These are phyloP conservation scores for Diadegma fenestrale DNA, from an alignment of 2,888 invertebrate genomes.

Conservation along the genomic window DNA sequence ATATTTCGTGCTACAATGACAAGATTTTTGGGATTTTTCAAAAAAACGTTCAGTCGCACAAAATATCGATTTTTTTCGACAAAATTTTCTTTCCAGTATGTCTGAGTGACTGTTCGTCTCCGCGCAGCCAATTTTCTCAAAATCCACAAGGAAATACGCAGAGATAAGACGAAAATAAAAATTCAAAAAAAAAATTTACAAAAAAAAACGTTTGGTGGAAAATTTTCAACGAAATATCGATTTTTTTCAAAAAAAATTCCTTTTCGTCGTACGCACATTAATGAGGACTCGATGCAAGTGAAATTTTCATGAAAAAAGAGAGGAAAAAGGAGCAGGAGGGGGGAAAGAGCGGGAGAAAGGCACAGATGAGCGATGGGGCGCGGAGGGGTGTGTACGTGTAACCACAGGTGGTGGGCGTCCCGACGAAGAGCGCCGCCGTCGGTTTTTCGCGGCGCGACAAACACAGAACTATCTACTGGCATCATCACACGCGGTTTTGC, in stretches of 20 bases:
- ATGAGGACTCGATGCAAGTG: constrained; percentile 7
- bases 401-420: constrained; percentile 81
- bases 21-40: no score
- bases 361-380: constrained; percentile 63
- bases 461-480: constrained; percentile 66
- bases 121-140: no score
- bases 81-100: no score
- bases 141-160: neutral
- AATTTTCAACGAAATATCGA: no score
- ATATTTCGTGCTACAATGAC: no score
- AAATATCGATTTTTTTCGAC: no score
- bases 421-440: constrained; percentile 76
- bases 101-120: no score
- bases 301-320: constrained; percentile 12
- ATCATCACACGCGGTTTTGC: constrained; percentile 69
- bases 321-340: neutral
- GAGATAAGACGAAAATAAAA: no score
- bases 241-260: no score
- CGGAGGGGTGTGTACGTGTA: constrained; percentile 64
- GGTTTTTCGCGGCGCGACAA: constrained; percentile 73
- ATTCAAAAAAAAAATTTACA: no score
- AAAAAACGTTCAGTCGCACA: no score
- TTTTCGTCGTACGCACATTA: neutral
- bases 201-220: no score
- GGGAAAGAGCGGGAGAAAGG: constrained; percentile 16